These are phyloP conservation scores for Tragelaphus scriptus DNA, from an alignment of 2,113 vertebrate species.

Conservation along the genomic window DNA sequence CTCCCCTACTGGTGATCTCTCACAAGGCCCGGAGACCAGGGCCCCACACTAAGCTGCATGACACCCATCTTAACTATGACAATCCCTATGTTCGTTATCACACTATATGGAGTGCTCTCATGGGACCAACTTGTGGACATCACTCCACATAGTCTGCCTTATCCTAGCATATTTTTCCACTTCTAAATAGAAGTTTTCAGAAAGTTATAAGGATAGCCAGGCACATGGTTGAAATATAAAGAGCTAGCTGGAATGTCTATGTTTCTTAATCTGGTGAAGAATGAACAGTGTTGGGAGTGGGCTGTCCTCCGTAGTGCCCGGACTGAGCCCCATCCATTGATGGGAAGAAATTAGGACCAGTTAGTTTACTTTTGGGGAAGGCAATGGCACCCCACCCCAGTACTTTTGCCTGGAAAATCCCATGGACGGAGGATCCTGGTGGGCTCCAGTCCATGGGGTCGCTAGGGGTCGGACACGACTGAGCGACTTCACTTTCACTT, in stretches of 20 bases:
- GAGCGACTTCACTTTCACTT: no score
- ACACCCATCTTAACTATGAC: not conserved
- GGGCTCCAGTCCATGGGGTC: no score
- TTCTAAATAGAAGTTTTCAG: slow-evolving; percentile 5
- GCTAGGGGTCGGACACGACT: no score
- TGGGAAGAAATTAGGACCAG: not conserved
- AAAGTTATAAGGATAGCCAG: slow-evolving; percentile 4
- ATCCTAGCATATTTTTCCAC: slow-evolving; percentile 27
- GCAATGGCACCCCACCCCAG: no score
- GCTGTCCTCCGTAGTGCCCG: not conserved
- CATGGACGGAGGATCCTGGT: no score
- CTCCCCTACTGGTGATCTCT: not conserved
- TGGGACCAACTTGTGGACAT: not conserved
- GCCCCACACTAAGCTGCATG: not conserved
- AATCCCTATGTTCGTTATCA: not conserved
- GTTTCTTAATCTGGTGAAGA: not conserved
- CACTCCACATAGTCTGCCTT: not conserved
- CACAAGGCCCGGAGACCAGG: not conserved
- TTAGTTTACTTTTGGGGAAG: not conserved
- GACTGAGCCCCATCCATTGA: not conserved
- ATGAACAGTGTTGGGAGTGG: not conserved
- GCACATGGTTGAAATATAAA: not conserved
- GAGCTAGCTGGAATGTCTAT: not conserved
- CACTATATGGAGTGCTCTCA: not conserved
- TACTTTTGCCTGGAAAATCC: no score